Conservation (phyloP, 2,888 invertebrate species). For the Chrysolina oricalcia region DNA sequence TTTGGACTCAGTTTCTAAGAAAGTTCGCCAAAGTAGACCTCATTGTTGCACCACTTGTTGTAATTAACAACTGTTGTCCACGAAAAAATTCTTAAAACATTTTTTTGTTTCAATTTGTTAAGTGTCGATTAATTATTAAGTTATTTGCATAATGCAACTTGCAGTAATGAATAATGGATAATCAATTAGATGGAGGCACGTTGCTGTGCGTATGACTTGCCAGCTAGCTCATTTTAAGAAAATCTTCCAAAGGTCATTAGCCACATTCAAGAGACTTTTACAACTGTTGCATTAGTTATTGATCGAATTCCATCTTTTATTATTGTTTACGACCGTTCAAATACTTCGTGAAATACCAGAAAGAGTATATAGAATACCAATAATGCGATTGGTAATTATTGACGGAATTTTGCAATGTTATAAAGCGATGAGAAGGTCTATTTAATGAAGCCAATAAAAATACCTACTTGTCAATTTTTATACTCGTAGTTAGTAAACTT, state of each 20-base stretch:
- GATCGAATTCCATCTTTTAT: not conserved
- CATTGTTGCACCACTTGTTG: not conserved
- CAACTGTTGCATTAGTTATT: not conserved
- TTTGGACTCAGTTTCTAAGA: too few species aligned
- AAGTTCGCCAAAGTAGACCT: not conserved
- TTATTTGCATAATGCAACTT: slow-evolving; percentile 39
- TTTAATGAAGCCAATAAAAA: not conserved
- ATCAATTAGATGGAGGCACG: slow-evolving; percentile 31
- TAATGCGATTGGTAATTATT: not conserved
- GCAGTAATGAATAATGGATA: slow-evolving; percentile 24
- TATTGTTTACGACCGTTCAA: slow-evolving; percentile 6
- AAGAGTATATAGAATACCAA: not conserved
- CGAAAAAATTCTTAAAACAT: not conserved
- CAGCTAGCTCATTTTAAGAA: not conserved
- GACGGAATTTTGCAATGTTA: slow-evolving; percentile 2
- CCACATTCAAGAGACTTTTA: not conserved
- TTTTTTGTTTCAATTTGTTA: not conserved
- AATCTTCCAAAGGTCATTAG: not conserved
- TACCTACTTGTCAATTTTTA: not conserved
- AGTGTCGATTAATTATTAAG: slow-evolving; percentile 30
- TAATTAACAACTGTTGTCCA: not conserved
- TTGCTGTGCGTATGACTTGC: slow-evolving; percentile 35
- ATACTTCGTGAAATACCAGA: slow-evolving; percentile 1
- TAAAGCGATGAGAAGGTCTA: not conserved
- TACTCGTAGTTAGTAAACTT: not conserved